Conservation (phyloP, 2,888 invertebrate species). For the Tineola bisselliella region DNA sequence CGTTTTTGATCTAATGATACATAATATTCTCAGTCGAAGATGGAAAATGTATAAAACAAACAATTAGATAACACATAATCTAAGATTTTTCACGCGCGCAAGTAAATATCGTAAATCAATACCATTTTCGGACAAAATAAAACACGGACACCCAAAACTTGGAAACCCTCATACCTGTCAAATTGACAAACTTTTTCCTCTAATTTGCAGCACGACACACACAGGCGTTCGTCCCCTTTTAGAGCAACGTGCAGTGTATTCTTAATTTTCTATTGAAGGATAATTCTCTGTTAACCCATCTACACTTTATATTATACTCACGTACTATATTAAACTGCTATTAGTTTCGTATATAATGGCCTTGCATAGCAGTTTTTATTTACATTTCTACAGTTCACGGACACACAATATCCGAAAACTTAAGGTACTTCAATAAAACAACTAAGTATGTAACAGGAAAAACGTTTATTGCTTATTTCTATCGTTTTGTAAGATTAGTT, state of each 20-base stretch:
- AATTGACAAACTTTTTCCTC: slow-evolving; percentile 28
- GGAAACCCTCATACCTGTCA: slow-evolving; percentile 42
- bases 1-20: background rate
- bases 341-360: background rate
- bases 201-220: slow-evolving; percentile 27
- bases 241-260: slow-evolving; percentile 23
- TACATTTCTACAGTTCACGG: no score
- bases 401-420: no score
- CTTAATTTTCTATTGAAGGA: background rate
- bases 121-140: slow-evolving; percentile 20
- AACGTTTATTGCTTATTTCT: background rate
- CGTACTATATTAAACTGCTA: background rate
- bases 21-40: background rate
- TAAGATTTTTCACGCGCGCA: background rate
- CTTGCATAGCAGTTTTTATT: no score
- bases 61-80: slow-evolving; percentile 3
- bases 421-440: background rate
- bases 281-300: background rate
- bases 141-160: slow-evolving; percentile 18
- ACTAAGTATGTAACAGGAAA: background rate
- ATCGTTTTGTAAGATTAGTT: background rate
- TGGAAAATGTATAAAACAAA: background rate
- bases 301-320: background rate
- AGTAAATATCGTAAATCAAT: slow-evolving; percentile 18
- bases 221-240: slow-evolving; percentile 26